Evolutionary conservation across 1,140 invertebrate genomes (phyloP), one percentile per base, ranked within the genome.

Genomic region (Zeugodacus cucurbitae): DNA sequence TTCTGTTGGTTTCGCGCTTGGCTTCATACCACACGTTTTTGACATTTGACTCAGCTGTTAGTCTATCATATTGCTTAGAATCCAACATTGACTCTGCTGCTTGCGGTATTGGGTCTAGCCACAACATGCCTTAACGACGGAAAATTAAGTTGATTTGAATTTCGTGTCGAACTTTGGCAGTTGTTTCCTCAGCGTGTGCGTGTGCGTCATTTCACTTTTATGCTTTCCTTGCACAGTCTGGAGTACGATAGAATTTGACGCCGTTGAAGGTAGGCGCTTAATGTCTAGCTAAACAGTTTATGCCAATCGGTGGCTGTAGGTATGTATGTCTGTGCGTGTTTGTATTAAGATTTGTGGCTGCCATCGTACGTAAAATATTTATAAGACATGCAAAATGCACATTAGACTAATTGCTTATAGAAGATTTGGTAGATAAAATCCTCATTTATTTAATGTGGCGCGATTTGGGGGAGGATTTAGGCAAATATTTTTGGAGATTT

Each of bases 321-420:
- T 32, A 32, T 17, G 34, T 70, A 4, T 70, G 4, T 3, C 11
- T 32, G 14, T 67, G 11, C 34, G 29, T 67, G 64, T 26, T 6
- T 17, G 2, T 67, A 10, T 5, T 32, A 34, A 74, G 67, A 74
- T 74, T 74, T 74, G 32, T 74, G 5, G 34, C 67, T 74, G 67
- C 67, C 67, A 74, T 74, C 67, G 22, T 22, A 74, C 34, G 34
- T 74, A 74, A 74, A 74, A 74, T 41, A 37, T 86, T 86, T 86
- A 59, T 57, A 3, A 59, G 57, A 86, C 82, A 86, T 86, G 82
- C 82, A 86, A 86, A 86, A 34, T 86, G 26, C 7, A 86, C 82
- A 86, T 86, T 86, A 86, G 82, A 86, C 48, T 86, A 86, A 86
- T 86, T 86, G 82, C 57, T 54, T 32, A 32, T 37, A 67, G 34